A percentile compares a stretch with the other conserved stretches of the same genome.
Evolutionary conservation across 2,113 vertebrate genomes (phyloP).

Genomic region (Solea senegalensis): DNA sequence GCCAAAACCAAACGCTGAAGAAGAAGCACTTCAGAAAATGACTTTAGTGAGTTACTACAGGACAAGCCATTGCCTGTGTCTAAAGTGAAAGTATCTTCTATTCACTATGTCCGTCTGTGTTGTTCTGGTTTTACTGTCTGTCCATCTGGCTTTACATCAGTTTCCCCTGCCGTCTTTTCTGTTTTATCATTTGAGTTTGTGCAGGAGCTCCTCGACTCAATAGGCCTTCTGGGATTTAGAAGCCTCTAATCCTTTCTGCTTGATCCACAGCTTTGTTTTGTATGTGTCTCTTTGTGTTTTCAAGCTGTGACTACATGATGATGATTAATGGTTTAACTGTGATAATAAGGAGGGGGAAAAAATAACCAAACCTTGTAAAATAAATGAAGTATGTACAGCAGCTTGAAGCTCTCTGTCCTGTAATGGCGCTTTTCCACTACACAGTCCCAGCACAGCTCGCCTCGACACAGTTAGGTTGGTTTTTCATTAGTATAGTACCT

Average conservation of each 20-base stretch:
- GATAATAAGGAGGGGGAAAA: conserved; percentile 20
- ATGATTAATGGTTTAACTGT: conserved; percentile 18
- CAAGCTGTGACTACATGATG: conserved; percentile 11
- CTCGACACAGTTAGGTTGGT: too few relatives aligned
- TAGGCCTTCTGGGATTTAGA: conserved; percentile 51
- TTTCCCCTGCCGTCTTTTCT: conserved; percentile 30
- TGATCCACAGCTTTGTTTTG: conserved; percentile 28
- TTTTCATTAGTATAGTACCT: too few relatives aligned
- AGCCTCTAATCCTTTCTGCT: conserved; percentile 31
- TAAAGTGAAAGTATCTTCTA: conserved; percentile 33
- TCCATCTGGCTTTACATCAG: conserved; percentile 17
- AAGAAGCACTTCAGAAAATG: conserved; percentile 1
- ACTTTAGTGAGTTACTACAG: not conserved
- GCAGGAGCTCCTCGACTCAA: conserved; percentile 26
- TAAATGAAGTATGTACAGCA: conserved; percentile 16
- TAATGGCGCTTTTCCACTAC: not conserved
- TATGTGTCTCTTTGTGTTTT: conserved; percentile 15
- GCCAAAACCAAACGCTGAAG: conserved; percentile 8
- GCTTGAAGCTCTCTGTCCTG: conserved; percentile 27
- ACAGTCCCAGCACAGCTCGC: too few relatives aligned
- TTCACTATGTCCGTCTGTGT: conserved; percentile 24
- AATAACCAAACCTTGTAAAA: conserved; percentile 31
- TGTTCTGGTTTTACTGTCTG: conserved; percentile 26
- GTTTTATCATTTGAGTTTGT: conserved; percentile 46
- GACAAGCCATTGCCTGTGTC: conserved; percentile 7